Conservation (phyloP, 2,113 vertebrate species). For the human (Homo sapiens) region GRCh38 chr16:74241501-74242000, state of each 20-base stretch:
- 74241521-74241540: neutral
- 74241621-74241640: neutral
- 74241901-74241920: neutral
- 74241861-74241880: neutral
- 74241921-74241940: neutral
- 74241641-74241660: neutral
- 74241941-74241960: slow-evolving; percentile 7
- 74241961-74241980: neutral
- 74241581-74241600: neutral
- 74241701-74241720: neutral
- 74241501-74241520: neutral
- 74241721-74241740: neutral
- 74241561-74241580: neutral
- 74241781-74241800: neutral
- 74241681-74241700: neutral
- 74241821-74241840: neutral
- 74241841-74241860: neutral
- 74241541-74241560: neutral
- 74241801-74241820: neutral
- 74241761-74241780: neutral
- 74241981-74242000: neutral
- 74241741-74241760: neutral
- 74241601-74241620: neutral
- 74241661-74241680: neutral
- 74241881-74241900: neutral